phyloP scores from a whole-genome alignment of 2,797 vertebrate genomes.

The Rhinophrynus dorsalis region DNA sequence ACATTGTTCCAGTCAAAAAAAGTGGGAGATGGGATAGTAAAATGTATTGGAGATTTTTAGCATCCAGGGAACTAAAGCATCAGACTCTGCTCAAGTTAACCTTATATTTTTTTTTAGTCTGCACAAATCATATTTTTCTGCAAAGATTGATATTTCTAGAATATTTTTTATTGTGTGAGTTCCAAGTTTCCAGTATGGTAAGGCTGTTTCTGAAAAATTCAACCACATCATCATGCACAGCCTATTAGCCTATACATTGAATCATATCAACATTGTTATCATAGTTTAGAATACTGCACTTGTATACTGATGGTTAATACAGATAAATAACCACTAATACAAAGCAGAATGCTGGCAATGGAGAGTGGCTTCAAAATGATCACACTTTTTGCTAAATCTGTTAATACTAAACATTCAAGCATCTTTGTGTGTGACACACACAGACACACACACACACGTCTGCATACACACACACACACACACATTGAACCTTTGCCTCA shows the following conservation, averaged over 20 bases:
- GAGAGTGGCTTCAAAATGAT: neutral
- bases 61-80: too few species aligned
- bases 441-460: too few species aligned
- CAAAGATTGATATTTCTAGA: slow-evolving; percentile 9
- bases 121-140: slow-evolving; percentile 3
- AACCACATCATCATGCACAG: slow-evolving; percentile 33
- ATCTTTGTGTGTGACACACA: too few species aligned
- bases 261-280: slow-evolving; percentile 31
- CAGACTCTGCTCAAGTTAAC: neutral
- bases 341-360: slow-evolving; percentile 11
- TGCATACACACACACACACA: too few species aligned
- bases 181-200: slow-evolving; percentile 34
- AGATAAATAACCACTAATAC: slow-evolving; percentile 34
- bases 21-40: too few species aligned
- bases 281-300: slow-evolving; percentile 29
- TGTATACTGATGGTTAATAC: slow-evolving; percentile 15
- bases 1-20: too few species aligned
- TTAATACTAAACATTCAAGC: neutral
- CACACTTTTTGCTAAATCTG: neutral
- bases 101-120: slow-evolving; percentile 19
- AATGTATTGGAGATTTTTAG: too few species aligned
- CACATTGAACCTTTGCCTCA: too few species aligned
- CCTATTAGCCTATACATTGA: slow-evolving; percentile 31
- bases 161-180: neutral
- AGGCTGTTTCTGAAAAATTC: slow-evolving; percentile 17